Conservation (phyloP, 1,140 invertebrate species). For the Coelopa frigida region DNA sequence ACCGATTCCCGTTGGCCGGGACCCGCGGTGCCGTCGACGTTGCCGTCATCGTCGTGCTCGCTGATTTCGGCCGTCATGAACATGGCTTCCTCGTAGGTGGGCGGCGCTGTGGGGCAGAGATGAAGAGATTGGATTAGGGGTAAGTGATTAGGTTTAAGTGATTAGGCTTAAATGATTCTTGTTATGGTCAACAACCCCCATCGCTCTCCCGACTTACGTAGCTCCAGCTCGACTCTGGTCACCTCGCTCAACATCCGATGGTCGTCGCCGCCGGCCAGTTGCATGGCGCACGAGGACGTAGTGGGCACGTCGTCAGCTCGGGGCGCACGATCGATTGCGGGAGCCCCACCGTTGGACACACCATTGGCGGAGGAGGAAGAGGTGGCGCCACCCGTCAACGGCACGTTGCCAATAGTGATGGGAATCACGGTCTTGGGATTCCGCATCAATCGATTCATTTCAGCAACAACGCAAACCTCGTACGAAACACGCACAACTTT, state of each 20-base stretch:
- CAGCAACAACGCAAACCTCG: constrained; percentile 33
- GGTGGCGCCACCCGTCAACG: constrained; percentile 17
- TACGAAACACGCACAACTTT: constrained; percentile 36
- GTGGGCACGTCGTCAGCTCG: constrained; percentile 26
- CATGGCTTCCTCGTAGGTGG: constrained; percentile 39
- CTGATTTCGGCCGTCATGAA: constrained; percentile 39
- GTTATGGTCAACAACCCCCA: constrained; percentile 31
- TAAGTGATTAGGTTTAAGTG: constrained; percentile 23
- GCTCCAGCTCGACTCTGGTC: too few relatives aligned
- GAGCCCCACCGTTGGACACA: too few relatives aligned
- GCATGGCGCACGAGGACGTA: constrained; percentile 28
- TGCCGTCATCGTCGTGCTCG: constrained; percentile 35
- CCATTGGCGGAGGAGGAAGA: not conserved
- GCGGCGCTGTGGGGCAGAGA: constrained; percentile 24
- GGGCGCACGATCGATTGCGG: constrained; percentile 12
- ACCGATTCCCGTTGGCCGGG: too few relatives aligned
- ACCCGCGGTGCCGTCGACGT: constrained; percentile 32
- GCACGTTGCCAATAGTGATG: constrained; percentile 39
- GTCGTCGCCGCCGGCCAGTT: constrained; percentile 11
- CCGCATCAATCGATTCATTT: constrained; percentile 36
- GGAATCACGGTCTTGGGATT: constrained; percentile 32
- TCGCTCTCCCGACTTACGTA: constrained; percentile 17
- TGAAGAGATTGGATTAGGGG: not conserved
- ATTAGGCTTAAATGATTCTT: not conserved
- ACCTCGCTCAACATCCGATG: constrained; percentile 15